Evolutionary conservation across 1,140 invertebrate genomes (phyloP).

Genomic region (Philotrypesis tridentata): DNA sequence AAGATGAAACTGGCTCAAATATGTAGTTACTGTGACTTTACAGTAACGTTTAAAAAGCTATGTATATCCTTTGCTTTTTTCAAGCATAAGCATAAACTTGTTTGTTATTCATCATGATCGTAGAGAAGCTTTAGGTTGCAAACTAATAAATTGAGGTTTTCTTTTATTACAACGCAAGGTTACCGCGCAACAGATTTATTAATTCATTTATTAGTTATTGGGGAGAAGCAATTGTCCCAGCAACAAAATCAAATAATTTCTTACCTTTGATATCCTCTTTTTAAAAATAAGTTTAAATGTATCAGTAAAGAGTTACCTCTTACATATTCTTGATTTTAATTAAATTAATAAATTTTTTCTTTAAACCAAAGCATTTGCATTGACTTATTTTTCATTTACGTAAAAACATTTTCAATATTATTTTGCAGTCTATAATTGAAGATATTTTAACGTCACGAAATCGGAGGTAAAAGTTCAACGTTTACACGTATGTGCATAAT

Average conservation of each 20-base stretch:
- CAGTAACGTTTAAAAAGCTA: neutral
- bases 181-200: neutral
- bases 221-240: neutral
- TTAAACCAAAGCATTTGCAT: constrained; percentile 2
- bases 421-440: neutral
- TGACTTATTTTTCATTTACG: neutral
- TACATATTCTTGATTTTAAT: constrained; percentile 44
- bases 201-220: neutral
- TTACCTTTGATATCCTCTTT: neutral
- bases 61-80: constrained; percentile 8
- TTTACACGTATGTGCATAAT: constrained; percentile 18
- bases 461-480: constrained; percentile 11
- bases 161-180: neutral
- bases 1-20: neutral
- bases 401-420: neutral
- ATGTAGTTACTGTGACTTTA: neutral
- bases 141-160: neutral
- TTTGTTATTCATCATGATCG: neutral
- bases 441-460: constrained; percentile 16
- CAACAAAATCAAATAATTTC: constrained; percentile 6
- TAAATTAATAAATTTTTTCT: constrained; percentile 43
- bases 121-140: neutral
- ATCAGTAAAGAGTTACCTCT: constrained; percentile 50
- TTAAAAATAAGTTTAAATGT: constrained; percentile 43
- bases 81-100: too few species aligned